phyloP scores from a whole-genome alignment of 1,140 invertebrate genomes.

The Apolygus lucorum region DNA sequence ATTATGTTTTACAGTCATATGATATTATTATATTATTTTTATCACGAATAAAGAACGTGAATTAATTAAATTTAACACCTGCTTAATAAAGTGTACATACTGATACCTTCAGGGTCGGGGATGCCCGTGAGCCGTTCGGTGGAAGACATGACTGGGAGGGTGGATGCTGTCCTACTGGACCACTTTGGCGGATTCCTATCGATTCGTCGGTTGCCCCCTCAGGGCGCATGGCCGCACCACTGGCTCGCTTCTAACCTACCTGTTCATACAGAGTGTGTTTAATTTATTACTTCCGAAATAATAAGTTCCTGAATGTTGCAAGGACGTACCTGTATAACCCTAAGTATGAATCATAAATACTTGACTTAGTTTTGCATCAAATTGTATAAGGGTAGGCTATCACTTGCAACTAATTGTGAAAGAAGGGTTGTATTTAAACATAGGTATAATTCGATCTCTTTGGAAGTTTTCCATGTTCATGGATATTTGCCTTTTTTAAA shows the following conservation, averaged over 20 bases:
- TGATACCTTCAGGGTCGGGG: constrained; percentile 8
- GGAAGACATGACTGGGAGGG: not conserved
- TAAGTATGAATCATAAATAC: no score
- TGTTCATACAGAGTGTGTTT: no score
- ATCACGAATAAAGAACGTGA: not conserved
- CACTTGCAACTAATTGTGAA: no score
- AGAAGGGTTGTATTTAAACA: no score
- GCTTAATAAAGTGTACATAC: not conserved
- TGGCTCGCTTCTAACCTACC: not conserved
- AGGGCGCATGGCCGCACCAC: not conserved
- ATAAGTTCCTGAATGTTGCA: no score
- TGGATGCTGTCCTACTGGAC: constrained; percentile 12
- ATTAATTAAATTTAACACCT: not conserved
- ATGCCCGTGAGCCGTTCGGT: not conserved
- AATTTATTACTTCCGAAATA: no score
- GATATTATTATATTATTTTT: not conserved
- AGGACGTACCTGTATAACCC: no score
- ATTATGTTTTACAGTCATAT: not conserved
- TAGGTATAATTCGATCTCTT: no score
- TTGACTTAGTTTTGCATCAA: no score
- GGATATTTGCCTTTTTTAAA: no score
- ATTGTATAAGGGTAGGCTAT: no score
- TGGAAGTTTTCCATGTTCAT: no score
- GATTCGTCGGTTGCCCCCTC: not conserved
- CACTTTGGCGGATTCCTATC: not conserved